phyloP scores from a whole-genome alignment of 2,797 vertebrate species.

The Argya squamiceps region DNA sequence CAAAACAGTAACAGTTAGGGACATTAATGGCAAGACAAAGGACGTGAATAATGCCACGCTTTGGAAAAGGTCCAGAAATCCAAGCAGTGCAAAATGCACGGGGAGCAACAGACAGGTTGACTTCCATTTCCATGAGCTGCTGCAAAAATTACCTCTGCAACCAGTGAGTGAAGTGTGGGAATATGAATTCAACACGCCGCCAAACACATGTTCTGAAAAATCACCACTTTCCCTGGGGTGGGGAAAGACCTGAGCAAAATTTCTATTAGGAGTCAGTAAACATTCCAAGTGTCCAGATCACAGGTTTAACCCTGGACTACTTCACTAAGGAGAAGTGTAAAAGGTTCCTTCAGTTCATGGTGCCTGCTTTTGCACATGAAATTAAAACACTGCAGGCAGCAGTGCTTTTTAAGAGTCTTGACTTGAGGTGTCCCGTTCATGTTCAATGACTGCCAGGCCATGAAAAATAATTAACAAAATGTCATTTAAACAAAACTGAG shows the following conservation, averaged over 20 bases:
- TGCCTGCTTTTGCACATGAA: background rate
- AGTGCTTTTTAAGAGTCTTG: background rate
- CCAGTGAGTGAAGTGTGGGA: background rate
- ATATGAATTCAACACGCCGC: background rate
- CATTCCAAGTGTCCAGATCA: background rate
- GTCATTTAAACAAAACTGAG: background rate
- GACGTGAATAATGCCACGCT: background rate
- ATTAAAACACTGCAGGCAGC: background rate
- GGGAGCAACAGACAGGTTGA: background rate
- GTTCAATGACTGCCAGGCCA: background rate
- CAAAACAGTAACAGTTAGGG: conserved; percentile 18
- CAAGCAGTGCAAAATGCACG: background rate
- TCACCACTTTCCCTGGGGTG: background rate
- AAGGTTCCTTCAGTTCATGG: background rate
- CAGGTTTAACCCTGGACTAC: background rate
- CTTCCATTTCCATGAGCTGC: background rate
- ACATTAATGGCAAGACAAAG: conserved; percentile 50
- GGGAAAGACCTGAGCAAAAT: background rate
- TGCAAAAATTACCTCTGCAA: background rate
- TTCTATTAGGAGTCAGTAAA: background rate
- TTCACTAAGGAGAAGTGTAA: background rate
- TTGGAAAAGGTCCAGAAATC: conserved; percentile 1
- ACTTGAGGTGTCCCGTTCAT: background rate
- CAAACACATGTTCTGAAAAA: background rate
- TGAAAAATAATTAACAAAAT: background rate